Conservation (phyloP, 2,888 invertebrate species). For the Antheraea assamensis region DNA sequence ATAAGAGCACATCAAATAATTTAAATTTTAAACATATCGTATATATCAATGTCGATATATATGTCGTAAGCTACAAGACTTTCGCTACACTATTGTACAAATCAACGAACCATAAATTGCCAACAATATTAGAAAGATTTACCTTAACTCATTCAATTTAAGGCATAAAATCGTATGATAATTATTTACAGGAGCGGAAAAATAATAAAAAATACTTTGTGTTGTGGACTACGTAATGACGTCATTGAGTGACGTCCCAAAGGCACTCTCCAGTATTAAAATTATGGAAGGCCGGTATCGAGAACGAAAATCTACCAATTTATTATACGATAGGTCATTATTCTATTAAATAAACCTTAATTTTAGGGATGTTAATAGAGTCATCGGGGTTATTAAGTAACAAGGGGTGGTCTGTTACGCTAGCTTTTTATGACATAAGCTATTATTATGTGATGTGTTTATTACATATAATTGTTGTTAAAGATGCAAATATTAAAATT, state of each 20-base stretch:
- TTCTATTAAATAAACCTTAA: conserved; percentile 80
- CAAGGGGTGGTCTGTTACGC: conserved; percentile 40
- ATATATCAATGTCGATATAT: no score
- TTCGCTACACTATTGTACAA: background rate
- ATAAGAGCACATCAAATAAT: no score
- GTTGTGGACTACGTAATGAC: conserved; percentile 13
- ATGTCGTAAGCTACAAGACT: background rate
- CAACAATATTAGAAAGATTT: background rate
- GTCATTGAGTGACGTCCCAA: conserved; percentile 17
- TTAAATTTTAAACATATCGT: no score
- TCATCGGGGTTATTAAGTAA: conserved; percentile 68
- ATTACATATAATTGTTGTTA: conserved; percentile 17
- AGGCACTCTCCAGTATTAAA: conserved; percentile 75
- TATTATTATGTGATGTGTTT: conserved; percentile 33
- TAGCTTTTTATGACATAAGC: conserved; percentile 32
- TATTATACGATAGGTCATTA: conserved; percentile 80
- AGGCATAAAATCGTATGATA: background rate
- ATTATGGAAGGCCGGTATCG: conserved; percentile 72
- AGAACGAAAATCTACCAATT: conserved; percentile 81
- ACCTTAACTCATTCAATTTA: background rate
- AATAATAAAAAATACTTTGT: background rate
- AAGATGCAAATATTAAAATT: conserved; percentile 17
- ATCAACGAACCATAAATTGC: background rate
- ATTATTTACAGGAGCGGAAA: background rate
- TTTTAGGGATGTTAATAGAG: conserved; percentile 76